Evolutionary conservation across 1,140 invertebrate species (phyloP).

Genomic region (Triops cancriformis): DNA sequence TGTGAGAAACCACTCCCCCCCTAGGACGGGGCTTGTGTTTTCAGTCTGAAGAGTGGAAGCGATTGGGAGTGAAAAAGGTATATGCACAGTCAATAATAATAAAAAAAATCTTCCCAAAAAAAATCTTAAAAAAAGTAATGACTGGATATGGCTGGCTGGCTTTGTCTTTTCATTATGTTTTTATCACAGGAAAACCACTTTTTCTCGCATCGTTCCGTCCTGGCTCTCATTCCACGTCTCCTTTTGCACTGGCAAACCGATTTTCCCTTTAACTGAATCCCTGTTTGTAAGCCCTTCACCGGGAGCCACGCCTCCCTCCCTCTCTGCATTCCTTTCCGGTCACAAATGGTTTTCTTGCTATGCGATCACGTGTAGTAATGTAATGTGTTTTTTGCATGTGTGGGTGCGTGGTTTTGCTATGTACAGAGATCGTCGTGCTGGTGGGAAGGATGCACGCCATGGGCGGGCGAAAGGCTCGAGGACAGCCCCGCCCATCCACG

Average conservation of each 20-base stretch:
- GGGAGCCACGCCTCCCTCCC: not conserved
- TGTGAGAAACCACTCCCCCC: not conserved
- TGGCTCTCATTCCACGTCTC: not conserved
- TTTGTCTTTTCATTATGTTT: not conserved
- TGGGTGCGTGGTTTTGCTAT: not conserved
- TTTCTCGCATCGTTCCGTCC: not conserved
- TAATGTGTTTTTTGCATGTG: not conserved
- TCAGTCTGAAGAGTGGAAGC: not conserved
- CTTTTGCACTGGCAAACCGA: not conserved
- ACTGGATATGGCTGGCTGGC: conserved; percentile 12
- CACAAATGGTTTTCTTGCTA: not conserved
- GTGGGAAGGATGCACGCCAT: not conserved
- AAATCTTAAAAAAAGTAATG: not conserved
- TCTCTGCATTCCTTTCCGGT: not conserved
- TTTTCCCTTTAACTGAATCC: not conserved
- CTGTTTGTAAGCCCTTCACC: not conserved
- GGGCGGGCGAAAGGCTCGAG: too few relatives aligned
- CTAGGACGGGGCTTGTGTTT: not conserved
- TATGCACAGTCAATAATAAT: not conserved
- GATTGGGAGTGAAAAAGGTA: not conserved
- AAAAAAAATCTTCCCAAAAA: not conserved
- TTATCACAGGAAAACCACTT: conserved; percentile 1
- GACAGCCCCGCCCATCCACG: too few relatives aligned
- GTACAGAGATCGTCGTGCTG: conserved; percentile 7
- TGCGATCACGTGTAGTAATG: too few relatives aligned